Base-by-base conservation (phyloP, 2,888 invertebrate species). In the Caenorhabditis sp. region DNA sequence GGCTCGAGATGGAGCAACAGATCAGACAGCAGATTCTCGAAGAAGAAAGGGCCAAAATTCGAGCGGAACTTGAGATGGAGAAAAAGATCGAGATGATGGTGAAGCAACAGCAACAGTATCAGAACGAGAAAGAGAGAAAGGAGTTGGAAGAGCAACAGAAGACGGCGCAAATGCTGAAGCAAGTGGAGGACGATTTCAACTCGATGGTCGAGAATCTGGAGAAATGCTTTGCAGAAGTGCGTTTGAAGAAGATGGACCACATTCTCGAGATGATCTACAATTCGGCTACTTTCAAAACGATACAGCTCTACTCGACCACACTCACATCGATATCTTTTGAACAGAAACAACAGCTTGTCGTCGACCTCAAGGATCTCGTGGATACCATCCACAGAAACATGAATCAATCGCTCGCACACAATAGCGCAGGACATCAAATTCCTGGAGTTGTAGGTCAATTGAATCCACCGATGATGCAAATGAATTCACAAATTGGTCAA, bases 31-130 rank as follows among this genome's bases (percentile, higher is more conserved):
- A 70, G 26, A 32, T 62, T 58, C 20, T 65, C 4, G 63, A 71
- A 24, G 70, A 76, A 24, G 76, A 71, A n/a, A 45, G 71, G 2
- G 70, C 70, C 1, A 70, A 65, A 17, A 45, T 71, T 37, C 58
- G 59, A 27, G 70, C 45, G 4, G 76, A 70, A 35, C 2, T 65
- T 15, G 71, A 65, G 39, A 58, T 39, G 55, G 70, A 63, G 43
- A 62, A 70, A 43, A 50, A 53, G 9, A 35, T 63, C 8, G 75
- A 75, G 22, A 11, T 43, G 39, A 46, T 74, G 53, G 41, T 61
- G 24, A 15, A 46, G 1, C 45, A 66, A 48, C 59, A 74, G 26
- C 37, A 74, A 53, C 50, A 74, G 15, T 74, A 59, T 48, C 59
- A 66, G 17, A 53, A 61, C 17, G 62, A 50, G 15, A 26, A n/a